Percentiles rank a stretch among this genome's conserved stretches.
Evolutionary conservation across 2,113 vertebrate genomes (phyloP).

Genomic region (Cheirogaleus medius): DNA sequence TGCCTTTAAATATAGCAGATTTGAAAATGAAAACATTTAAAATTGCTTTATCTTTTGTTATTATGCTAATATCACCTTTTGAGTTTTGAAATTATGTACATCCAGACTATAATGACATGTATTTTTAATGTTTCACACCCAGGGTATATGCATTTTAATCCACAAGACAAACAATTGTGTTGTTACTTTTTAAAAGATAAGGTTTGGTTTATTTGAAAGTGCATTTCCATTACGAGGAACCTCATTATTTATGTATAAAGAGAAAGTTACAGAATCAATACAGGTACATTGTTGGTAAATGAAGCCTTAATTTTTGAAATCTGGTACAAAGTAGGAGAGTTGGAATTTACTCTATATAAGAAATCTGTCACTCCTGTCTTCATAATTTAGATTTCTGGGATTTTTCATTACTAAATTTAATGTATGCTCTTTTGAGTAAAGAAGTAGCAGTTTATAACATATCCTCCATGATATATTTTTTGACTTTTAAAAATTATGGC

Average conservation of each 20-base stretch:
- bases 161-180: neutral
- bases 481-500: neutral
- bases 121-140: neutral
- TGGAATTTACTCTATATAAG: neutral
- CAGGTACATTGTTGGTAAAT: neutral
- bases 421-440: neutral
- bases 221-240: neutral
- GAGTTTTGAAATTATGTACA: neutral
- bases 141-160: neutral
- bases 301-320: neutral
- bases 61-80: neutral
- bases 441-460: neutral
- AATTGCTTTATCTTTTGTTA: constrained; percentile 12
- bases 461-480: neutral
- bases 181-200: neutral
- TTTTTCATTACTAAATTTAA: neutral
- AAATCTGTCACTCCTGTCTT: neutral
- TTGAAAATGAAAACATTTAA: constrained; percentile 30
- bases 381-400: neutral
- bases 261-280: neutral
- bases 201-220: neutral
- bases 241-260: neutral
- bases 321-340: neutral
- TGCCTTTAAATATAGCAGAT: neutral
- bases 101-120: neutral